Evolutionary conservation across 2,113 vertebrate species (phyloP).

Genomic region (Natator depressus): DNA sequence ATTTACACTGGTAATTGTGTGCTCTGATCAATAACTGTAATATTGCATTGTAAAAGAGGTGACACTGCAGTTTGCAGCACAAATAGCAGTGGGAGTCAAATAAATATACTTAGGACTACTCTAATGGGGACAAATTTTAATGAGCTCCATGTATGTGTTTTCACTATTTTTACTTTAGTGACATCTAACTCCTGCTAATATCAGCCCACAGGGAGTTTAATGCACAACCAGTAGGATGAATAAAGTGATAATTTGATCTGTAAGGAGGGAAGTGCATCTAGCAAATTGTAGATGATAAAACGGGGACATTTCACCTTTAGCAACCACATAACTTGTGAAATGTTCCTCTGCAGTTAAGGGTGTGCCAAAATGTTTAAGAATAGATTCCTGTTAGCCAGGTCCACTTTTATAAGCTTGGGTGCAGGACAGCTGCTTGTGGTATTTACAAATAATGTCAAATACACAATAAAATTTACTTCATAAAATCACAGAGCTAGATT

Average conservation of each 20-base stretch:
- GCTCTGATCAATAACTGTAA: background rate
- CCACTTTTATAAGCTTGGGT: background rate
- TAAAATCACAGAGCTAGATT: background rate
- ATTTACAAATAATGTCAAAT: background rate
- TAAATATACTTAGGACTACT: background rate
- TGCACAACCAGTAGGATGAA: background rate
- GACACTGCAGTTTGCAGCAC: background rate
- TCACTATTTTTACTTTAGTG: background rate
- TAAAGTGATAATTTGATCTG: background rate
- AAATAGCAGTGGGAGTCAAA: constrained; percentile 3
- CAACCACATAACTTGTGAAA: background rate
- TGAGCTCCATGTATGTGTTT: background rate
- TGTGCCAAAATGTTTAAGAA: background rate
- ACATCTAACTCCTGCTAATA: background rate
- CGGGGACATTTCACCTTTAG: background rate
- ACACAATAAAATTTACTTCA: background rate
- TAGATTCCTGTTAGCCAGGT: background rate
- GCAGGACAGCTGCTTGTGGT: background rate
- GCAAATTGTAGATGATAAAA: background rate
- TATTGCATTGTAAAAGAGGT: background rate
- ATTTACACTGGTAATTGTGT: background rate
- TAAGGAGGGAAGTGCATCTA: background rate
- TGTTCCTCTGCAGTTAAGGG: background rate
- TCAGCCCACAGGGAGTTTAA: background rate
- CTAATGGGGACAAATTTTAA: background rate